phyloP scores from a whole-genome alignment of 2,888 invertebrate genomes.

The Hemistola chrysoprasaria region DNA sequence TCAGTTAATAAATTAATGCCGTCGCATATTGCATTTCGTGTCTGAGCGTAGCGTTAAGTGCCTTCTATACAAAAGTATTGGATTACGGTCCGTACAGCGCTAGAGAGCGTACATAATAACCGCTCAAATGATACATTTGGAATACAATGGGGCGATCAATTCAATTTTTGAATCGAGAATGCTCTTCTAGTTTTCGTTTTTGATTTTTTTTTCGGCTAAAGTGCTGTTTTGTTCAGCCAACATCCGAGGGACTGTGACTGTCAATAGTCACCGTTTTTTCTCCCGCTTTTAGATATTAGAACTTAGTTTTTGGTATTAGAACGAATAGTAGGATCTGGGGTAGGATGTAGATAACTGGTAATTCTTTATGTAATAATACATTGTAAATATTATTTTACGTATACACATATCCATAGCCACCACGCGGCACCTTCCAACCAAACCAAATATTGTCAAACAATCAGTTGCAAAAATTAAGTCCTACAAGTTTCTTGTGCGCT shows the following conservation, averaged over 20 bases:
- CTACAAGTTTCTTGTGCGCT: too few relatives aligned
- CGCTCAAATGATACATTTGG: slow-evolving; percentile 82
- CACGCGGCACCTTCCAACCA: too few relatives aligned
- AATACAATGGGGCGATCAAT: slow-evolving; percentile 83
- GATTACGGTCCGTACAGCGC: slow-evolving; percentile 77
- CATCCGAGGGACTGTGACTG: slow-evolving; percentile 79
- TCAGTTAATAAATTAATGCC: slow-evolving; percentile 58
- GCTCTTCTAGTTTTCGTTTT: slow-evolving; percentile 77
- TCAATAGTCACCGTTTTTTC: slow-evolving; percentile 82
- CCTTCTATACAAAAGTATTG: slow-evolving; percentile 82
- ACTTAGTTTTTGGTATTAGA: slow-evolving; percentile 58
- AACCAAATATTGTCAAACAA: too few relatives aligned
- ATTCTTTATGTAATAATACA: too few relatives aligned
- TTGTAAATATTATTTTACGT: too few relatives aligned
- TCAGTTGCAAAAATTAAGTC: too few relatives aligned
- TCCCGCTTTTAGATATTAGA: slow-evolving; percentile 67
- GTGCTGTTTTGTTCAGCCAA: slow-evolving; percentile 81
- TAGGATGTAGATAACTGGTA: too few relatives aligned
- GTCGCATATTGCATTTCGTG: slow-evolving; percentile 61
- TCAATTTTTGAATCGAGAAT: slow-evolving; percentile 83
- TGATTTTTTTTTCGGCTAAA: slow-evolving; percentile 70
- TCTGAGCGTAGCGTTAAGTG: slow-evolving; percentile 68
- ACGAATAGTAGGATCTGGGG: too few relatives aligned
- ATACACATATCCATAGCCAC: too few relatives aligned
- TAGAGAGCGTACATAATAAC: slow-evolving; percentile 80